Conservation (phyloP, 2,888 invertebrate species). For the Anticlea derivata region DNA sequence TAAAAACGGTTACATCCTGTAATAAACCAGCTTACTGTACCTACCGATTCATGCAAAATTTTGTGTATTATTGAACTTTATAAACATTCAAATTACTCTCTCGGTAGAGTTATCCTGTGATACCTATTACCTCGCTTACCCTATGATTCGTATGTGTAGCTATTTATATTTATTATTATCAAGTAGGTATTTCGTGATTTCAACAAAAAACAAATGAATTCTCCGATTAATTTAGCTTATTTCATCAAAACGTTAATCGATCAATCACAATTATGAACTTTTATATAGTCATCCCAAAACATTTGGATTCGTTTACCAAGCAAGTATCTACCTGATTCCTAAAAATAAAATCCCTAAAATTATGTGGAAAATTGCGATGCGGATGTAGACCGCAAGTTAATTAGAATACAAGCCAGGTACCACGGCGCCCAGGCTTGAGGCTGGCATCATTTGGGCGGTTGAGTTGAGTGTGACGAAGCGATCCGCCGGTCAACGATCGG, state of each 20-base stretch:
- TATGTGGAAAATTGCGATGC: constrained; percentile 46
- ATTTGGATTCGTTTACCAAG: constrained; percentile 11
- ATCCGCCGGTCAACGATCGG: constrained; percentile 72
- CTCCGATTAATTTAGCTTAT: neutral
- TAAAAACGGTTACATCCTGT: too few species aligned
- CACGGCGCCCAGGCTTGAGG: constrained; percentile 23
- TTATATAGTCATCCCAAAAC: neutral
- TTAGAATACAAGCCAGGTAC: constrained; percentile 44
- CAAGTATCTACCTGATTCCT: constrained; percentile 4
- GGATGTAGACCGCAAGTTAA: constrained; percentile 50
- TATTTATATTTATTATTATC: too few species aligned
- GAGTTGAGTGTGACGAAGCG: constrained; percentile 55
- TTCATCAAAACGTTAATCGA: too few species aligned
- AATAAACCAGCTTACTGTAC: too few species aligned
- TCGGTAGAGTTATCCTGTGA: too few species aligned
- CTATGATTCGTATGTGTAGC: too few species aligned
- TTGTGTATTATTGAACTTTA: too few species aligned
- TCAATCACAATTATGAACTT: constrained; percentile 2
- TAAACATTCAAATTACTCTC: too few species aligned
- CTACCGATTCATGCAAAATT: too few species aligned
- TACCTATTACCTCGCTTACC: too few species aligned
- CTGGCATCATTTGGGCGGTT: constrained; percentile 46
- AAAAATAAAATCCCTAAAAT: constrained; percentile 30
- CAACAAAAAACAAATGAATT: too few species aligned
- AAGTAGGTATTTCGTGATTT: too few species aligned